Conservation (phyloP, 2,797 vertebrate species). For the Salarias fasciatus region DNA sequence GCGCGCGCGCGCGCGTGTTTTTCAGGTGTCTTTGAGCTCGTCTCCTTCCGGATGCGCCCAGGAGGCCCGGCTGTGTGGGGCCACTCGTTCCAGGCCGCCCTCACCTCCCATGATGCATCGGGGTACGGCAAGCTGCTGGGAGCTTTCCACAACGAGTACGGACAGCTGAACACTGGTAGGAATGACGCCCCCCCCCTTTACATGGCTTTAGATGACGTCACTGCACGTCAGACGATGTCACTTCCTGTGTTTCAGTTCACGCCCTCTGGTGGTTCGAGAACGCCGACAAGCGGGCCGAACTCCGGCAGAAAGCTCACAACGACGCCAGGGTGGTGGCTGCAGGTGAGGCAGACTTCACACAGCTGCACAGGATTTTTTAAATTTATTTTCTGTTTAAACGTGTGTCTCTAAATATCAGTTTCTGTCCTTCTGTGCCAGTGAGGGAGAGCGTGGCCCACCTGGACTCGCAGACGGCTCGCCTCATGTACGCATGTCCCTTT, state of each 20-base stretch:
- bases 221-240: not conserved
- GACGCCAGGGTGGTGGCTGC: constrained; percentile 91
- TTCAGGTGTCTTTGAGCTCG: constrained; percentile 92
- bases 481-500: constrained; percentile 86
- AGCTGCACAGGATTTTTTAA: too few species aligned
- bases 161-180: constrained; percentile 87
- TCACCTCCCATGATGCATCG: constrained; percentile 81
- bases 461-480: constrained; percentile 85
- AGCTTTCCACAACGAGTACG: constrained; percentile 90
- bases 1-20: too few species aligned
- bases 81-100: constrained; percentile 80
- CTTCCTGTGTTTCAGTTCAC: constrained; percentile 79
- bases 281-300: constrained; percentile 84
- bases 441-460: constrained; percentile 86
- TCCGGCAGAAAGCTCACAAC: constrained; percentile 85
- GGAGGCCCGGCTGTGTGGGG: constrained; percentile 92
- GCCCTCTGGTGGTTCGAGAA: constrained; percentile 91
- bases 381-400: too few species aligned
- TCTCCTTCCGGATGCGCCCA: constrained; percentile 90
- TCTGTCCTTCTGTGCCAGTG: constrained; percentile 81
- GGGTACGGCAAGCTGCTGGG: constrained; percentile 87
- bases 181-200: not conserved
- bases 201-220: not conserved
- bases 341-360: constrained; percentile 77
- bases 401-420: too few species aligned